Evolutionary conservation across 2,888 invertebrate species (phyloP), one percentile per base, ranked within the genome.

Genomic region (Eugnorisma glareosa): DNA sequence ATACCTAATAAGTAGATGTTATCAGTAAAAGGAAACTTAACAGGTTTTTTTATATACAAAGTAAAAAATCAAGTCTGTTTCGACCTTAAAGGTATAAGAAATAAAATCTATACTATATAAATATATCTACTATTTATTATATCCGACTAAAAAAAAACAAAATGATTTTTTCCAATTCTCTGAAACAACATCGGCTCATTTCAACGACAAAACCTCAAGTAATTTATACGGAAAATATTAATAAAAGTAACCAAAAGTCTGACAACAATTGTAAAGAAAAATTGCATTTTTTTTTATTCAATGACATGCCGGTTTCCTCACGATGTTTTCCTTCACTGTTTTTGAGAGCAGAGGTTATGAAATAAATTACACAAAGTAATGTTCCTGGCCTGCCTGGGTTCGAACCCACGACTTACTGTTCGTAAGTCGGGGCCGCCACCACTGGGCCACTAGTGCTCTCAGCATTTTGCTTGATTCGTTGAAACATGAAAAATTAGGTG

Each of bases 1-100:
- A 28, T 8, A 37, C 8, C 1, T 31, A 43, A 45, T 59, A 48
- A 48, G 2, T 64, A 64, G 3, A 40, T 51, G 18, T 15, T 48
- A 21, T 28, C 28, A 57, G 24, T 15, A 54, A 63, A 67, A 48
- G 21, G 5, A 43, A 67, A 51, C 18, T 48, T 67, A 43, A 35
- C 35, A 35, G 18, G 2, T 35, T 35, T 37, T 57, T 13, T 21
- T 78, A 78, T 78, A 66, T 78, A 78, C 79, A 78, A 57, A 40
- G 13, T 48, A 48, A 40, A 24, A 31, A 64, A 35, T 57, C 8
- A 64, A 13, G 28, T 24, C 18, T 45, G 11, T 54, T 69, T 61
- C 43, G 1, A 35, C 59, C 40, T 40, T 28, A 40, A 31, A 61
- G 10, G 3, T 67, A 67, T 35, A 28, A 43, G 2, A 51, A 67